Evolutionary conservation across 2,888 invertebrate genomes (phyloP).

Genomic region (Fragum sueziense): DNA sequence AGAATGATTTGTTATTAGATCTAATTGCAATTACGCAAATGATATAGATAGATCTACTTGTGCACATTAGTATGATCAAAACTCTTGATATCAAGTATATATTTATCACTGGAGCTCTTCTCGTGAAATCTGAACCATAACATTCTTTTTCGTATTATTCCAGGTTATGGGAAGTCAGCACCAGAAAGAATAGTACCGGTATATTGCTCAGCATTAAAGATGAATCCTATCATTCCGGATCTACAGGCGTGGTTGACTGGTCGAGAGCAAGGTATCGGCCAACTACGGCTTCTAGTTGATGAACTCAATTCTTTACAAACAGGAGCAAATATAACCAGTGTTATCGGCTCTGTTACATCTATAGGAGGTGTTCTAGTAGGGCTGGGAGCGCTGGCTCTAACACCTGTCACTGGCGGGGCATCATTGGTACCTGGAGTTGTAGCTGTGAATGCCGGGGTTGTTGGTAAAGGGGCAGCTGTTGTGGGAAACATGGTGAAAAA

Average conservation of each 20-base stretch:
- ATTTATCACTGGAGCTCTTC: too few relatives aligned
- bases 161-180: neutral
- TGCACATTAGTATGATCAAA: too few relatives aligned
- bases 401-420: constrained; percentile 23
- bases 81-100: too few relatives aligned
- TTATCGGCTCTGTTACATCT: neutral
- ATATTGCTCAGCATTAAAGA: too few relatives aligned
- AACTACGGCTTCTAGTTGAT: neutral
- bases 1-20: too few relatives aligned
- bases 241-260: neutral
- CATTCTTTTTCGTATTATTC: too few relatives aligned
- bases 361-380: constrained; percentile 13
- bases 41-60: too few relatives aligned
- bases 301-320: constrained; percentile 1
- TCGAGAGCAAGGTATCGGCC: neutral
- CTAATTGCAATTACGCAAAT: too few relatives aligned
- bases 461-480: constrained; percentile 1
- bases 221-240: constrained; percentile 11
- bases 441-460: constrained; percentile 1
- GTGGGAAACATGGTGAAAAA: constrained; percentile 1
- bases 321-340: neutral
- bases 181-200: too few relatives aligned
- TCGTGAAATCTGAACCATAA: too few relatives aligned
- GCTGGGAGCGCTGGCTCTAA: constrained; percentile 1
- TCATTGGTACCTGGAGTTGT: constrained; percentile 11